Conservation (phyloP, 2,113 vertebrate genomes). For the Tetrao urogallus region DNA sequence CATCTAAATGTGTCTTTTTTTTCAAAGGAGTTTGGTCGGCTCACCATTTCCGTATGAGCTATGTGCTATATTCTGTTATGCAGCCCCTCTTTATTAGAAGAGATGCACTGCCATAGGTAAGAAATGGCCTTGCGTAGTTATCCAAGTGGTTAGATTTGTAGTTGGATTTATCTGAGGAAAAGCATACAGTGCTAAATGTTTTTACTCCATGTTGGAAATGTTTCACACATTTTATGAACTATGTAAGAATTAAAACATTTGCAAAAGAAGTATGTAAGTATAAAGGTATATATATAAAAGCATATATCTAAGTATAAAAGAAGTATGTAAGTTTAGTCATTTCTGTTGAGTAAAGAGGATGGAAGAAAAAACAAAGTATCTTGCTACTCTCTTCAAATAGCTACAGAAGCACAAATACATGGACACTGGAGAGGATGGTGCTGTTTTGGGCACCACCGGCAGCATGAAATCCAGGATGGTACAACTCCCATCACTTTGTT, state of each 20-base stretch:
- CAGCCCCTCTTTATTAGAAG: background rate
- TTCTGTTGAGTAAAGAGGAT: background rate
- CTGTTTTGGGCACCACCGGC: background rate
- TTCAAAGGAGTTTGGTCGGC: background rate
- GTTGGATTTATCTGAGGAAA: background rate
- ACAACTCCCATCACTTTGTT: background rate
- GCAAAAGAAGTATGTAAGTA: background rate
- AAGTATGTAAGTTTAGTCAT: background rate
- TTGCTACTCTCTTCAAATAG: background rate
- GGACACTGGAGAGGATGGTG: background rate
- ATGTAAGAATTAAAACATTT: background rate
- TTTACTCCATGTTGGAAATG: background rate
- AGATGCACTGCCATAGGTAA: background rate
- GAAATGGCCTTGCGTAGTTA: background rate
- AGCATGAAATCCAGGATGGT: background rate
- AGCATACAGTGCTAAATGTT: background rate
- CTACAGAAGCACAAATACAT: background rate
- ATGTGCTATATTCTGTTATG: background rate
- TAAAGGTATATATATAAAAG: too few relatives aligned
- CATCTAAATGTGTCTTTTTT: background rate
- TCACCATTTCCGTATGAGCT: background rate
- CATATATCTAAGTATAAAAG: background rate
- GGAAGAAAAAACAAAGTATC: background rate
- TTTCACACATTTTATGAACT: background rate
- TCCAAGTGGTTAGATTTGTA: background rate